A percentile compares a stretch with the other conserved stretches of the same genome.
phyloP scores from a whole-genome alignment of 2,797 vertebrate species.

The Crenuchus spilurus region DNA sequence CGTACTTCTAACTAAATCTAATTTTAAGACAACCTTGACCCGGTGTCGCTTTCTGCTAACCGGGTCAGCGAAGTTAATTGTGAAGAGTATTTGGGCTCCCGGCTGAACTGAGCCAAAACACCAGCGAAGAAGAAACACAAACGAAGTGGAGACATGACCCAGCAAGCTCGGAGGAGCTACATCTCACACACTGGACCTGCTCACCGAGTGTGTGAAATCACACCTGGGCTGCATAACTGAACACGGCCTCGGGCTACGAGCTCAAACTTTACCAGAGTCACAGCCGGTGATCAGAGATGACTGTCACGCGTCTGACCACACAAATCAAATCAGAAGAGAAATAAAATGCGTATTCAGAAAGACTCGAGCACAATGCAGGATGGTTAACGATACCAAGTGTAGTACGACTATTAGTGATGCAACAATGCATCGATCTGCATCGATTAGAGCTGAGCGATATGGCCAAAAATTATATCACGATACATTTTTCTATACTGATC shows the following conservation, averaged over 20 bases:
- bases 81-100: neutral
- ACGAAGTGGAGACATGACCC: constrained; percentile 35
- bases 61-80: constrained; percentile 23
- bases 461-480: no score
- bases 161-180: constrained; percentile 16
- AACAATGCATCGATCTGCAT: no score
- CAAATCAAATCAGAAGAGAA: no score
- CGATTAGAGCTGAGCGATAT: no score
- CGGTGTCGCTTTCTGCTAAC: neutral
- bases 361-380: no score
- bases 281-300: no score
- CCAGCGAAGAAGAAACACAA: neutral
- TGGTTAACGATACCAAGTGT: no score
- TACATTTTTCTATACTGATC: no score
- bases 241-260: neutral
- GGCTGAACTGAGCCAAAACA: neutral
- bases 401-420: no score
- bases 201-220: neutral
- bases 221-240: neutral
- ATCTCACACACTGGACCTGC: constrained; percentile 1
- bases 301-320: no score
- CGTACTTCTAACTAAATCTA: neutral
- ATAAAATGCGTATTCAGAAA: no score
- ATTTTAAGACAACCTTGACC: neutral
- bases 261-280: no score